Conservation (phyloP, 1,140 invertebrate genomes). For the Eriocheir sinensis region DNA sequence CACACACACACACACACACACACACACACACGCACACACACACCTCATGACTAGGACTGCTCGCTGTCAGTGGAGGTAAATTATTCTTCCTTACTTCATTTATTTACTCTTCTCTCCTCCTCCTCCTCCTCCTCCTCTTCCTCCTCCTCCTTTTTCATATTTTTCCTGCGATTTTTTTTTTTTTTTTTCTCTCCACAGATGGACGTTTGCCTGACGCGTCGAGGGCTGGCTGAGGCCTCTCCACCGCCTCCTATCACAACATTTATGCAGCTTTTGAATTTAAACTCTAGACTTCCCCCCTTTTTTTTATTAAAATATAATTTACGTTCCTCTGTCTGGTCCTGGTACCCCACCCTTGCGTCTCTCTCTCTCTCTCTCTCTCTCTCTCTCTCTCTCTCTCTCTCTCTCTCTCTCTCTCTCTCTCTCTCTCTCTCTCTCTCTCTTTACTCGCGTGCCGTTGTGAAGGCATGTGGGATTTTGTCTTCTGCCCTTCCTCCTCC, state of each 20-base stretch:
- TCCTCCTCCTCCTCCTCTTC: neutral
- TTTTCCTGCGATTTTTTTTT: neutral
- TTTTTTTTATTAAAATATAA: neutral
- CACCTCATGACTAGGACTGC: no score
- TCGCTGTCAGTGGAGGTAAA: neutral
- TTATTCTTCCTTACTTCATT: neutral
- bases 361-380: slow-evolving; percentile 36
- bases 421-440: no score
- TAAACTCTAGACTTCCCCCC: neutral
- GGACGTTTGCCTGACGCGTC: neutral
- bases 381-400: slow-evolving; percentile 44
- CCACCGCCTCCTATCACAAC: neutral
- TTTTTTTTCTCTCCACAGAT: slow-evolving; percentile 9
- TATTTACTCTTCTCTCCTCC: neutral
- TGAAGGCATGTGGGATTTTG: neutral
- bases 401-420: slow-evolving; percentile 37
- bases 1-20: slow-evolving; percentile 6
- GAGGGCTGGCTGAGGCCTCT: neutral
- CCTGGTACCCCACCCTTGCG: no score
- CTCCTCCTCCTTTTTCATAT: neutral
- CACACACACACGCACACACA: slow-evolving; percentile 7
- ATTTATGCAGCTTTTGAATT: neutral
- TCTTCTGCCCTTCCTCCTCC: slow-evolving; percentile 28
- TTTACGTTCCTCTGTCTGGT: no score
- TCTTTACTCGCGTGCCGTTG: neutral